These are phyloP conservation scores for Xanthia icteritia DNA, from an alignment of 2,888 invertebrate genomes.

Conservation along the genomic window DNA sequence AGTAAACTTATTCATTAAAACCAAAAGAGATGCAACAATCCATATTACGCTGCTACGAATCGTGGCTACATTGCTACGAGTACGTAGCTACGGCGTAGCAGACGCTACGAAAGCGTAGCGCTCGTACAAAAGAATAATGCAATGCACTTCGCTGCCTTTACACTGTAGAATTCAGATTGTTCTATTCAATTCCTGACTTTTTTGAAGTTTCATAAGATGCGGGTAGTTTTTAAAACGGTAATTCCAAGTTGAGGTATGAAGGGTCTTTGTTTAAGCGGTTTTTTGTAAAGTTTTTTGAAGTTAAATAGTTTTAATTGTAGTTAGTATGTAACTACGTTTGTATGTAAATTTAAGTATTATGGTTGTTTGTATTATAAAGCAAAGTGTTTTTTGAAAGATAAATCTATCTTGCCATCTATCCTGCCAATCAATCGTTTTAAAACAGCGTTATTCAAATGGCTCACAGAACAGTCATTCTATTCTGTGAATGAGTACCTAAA, in stretches of 20 bases:
- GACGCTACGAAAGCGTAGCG: conserved; percentile 60
- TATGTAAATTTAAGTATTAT: not conserved
- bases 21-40: conserved; percentile 36
- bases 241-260: conserved; percentile 43
- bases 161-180: conserved; percentile 58
- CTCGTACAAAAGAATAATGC: conserved; percentile 63
- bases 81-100: conserved; percentile 60
- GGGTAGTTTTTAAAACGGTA: conserved; percentile 47
- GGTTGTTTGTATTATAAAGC: not conserved
- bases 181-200: conserved; percentile 50
- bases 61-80: conserved; percentile 53
- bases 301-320: conserved; percentile 2
- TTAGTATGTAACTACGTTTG: not conserved
- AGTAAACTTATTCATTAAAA: conserved; percentile 49
- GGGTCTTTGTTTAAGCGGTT: conserved; percentile 16
- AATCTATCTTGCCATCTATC: too few relatives aligned
- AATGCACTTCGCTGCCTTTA: conserved; percentile 58
- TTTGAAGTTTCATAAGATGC: conserved; percentile 51
- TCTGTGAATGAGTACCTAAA: too few relatives aligned
- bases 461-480: too few relatives aligned
- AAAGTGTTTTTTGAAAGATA: too few relatives aligned
- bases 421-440: too few relatives aligned
- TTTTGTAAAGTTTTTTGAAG: conserved; percentile 1
- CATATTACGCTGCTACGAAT: conserved; percentile 5
- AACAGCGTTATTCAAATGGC: too few relatives aligned